Conservation (phyloP, 2,888 invertebrate genomes). For the Itoplectis maculator region DNA sequence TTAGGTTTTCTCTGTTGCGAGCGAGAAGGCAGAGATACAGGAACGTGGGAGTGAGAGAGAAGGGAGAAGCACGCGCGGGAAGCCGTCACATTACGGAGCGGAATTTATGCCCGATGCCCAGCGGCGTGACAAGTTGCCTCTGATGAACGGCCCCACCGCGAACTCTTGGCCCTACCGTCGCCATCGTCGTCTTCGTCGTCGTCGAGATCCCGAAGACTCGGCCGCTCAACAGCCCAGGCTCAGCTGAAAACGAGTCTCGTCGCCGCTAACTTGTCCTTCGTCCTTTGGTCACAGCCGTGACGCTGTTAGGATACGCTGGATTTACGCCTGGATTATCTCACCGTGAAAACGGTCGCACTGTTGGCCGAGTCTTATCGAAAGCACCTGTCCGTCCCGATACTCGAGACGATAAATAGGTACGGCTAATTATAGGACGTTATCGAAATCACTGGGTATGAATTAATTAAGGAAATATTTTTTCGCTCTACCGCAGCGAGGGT, state of each 20-base stretch:
- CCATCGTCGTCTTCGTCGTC: conserved; percentile 37
- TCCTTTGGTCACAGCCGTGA: conserved; percentile 39
- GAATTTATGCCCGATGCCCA: conserved; percentile 84
- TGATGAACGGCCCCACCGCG: conserved; percentile 84
- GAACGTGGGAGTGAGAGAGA: conserved; percentile 19
- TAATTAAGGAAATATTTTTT: neutral
- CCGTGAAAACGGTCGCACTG: conserved; percentile 12
- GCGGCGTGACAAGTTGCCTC: conserved; percentile 84
- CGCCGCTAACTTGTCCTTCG: neutral
- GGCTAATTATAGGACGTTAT: neutral
- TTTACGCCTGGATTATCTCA: conserved; percentile 19
- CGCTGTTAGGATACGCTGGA: conserved; percentile 41
- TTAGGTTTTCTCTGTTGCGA: conserved; percentile 6
- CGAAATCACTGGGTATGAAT: neutral
- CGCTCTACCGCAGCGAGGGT: neutral
- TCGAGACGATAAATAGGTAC: too few relatives aligned
- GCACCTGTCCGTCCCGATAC: conserved; percentile 31
- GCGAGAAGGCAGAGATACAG: conserved; percentile 18
- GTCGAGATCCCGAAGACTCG: conserved; percentile 39
- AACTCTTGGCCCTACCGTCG: conserved; percentile 82
- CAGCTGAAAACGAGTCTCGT: conserved; percentile 2
- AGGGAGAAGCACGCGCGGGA: conserved; percentile 61
- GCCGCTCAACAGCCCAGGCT: conserved; percentile 20
- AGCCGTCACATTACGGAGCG: conserved; percentile 84
- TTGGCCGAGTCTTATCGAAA: conserved; percentile 6